phyloP scores from a whole-genome alignment of 2,888 invertebrate genomes.

The Tinea trinotella region DNA sequence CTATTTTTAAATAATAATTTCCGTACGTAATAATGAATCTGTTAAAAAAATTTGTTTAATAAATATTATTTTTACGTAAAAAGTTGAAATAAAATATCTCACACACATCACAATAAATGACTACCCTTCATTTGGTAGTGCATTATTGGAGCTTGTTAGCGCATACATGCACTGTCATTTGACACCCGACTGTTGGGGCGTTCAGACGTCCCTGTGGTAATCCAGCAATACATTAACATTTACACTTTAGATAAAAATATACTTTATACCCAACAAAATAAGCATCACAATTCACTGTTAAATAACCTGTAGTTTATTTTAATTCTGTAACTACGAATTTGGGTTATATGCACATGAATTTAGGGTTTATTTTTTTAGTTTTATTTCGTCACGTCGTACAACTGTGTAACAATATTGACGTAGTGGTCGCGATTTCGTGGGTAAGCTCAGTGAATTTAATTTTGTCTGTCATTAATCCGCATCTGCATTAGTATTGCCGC shows the following conservation, averaged over 20 bases:
- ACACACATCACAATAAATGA: constrained; percentile 1
- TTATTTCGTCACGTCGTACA: too few relatives aligned
- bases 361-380: too few relatives aligned
- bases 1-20: too few relatives aligned
- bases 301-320: constrained; percentile 19
- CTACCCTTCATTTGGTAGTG: constrained; percentile 17
- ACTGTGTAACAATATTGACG: constrained; percentile 50
- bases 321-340: too few relatives aligned
- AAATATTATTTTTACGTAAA: too few relatives aligned
- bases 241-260: neutral
- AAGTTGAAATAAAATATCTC: neutral
- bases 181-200: constrained; percentile 18
- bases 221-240: neutral
- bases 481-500: constrained; percentile 35
- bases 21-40: too few relatives aligned
- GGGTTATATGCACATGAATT: too few relatives aligned
- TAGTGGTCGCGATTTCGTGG: constrained; percentile 31
- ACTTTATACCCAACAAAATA: constrained; percentile 30
- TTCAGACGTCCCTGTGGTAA: constrained; percentile 15
- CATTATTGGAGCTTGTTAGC: constrained; percentile 18
- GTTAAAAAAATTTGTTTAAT: too few relatives aligned
- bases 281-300: constrained; percentile 34
- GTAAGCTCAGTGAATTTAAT: constrained; percentile 41
- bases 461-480: constrained; percentile 60
- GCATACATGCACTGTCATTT: constrained; percentile 18